Conservation (phyloP, 2,888 invertebrate genomes). For the Idaea aversata region DNA sequence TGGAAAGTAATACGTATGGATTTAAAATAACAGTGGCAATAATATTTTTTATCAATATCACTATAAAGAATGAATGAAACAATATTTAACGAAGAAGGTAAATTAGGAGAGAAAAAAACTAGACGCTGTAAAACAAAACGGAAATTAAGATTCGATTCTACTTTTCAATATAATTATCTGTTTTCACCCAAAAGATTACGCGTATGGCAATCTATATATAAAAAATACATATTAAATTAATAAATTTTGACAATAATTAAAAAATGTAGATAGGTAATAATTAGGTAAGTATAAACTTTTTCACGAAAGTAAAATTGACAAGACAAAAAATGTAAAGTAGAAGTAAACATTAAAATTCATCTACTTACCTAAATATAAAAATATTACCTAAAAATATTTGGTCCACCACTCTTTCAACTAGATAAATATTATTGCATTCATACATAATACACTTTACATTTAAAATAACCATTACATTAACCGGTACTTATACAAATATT, state of each 20-base stretch:
- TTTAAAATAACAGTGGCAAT: background rate
- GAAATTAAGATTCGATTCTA: too few relatives aligned
- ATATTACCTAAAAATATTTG: constrained; percentile 16
- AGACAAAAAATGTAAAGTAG: background rate
- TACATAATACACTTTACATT: background rate
- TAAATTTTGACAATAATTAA: background rate
- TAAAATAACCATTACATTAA: constrained; percentile 15
- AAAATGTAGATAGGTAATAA: background rate
- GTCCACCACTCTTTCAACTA: constrained; percentile 3
- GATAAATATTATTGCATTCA: constrained; percentile 6
- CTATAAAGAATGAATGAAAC: constrained; percentile 12
- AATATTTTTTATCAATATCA: constrained; percentile 17
- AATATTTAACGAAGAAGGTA: background rate
- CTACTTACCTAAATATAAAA: background rate
- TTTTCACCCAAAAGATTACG: too few relatives aligned
- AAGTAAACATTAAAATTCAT: background rate
- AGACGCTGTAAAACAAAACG: too few relatives aligned
- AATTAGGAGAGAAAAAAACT: background rate
- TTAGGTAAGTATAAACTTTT: background rate
- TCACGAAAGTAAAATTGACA: background rate
- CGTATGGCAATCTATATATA: too few relatives aligned
- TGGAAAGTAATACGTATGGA: too few relatives aligned
- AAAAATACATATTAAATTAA: too few relatives aligned
- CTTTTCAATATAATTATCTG: too few relatives aligned
- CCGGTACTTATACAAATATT: constrained; percentile 35